These are phyloP conservation scores for Phortica variegata DNA, from an alignment of 1,140 invertebrate species.

Conservation along the genomic window DNA sequence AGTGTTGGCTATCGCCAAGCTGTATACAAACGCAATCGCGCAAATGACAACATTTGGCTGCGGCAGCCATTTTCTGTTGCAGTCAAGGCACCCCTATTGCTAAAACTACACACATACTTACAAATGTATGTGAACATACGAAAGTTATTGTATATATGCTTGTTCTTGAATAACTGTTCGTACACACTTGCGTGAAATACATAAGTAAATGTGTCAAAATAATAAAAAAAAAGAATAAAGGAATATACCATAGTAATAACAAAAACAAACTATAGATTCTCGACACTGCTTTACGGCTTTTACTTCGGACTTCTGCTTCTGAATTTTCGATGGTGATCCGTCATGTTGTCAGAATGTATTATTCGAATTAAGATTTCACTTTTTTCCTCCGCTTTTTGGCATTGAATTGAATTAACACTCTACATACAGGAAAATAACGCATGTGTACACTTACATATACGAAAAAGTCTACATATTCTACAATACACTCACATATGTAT, in stretches of 20 bases:
- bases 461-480: conserved; percentile 4
- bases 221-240: too few species aligned
- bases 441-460: conserved; percentile 23
- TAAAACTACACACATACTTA: conserved; percentile 6
- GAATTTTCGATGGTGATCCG: conserved; percentile 55
- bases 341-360: conserved; percentile 56
- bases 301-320: conserved; percentile 32
- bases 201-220: too few species aligned
- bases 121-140: conserved; percentile 15
- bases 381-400: conserved; percentile 38
- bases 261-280: conserved; percentile 48
- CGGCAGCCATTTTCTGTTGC: conserved; percentile 45
- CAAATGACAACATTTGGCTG: conserved; percentile 31
- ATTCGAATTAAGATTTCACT: conserved; percentile 56
- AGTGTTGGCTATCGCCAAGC: too few species aligned
- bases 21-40: conserved; percentile 14
- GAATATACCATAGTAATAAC: conserved; percentile 23
- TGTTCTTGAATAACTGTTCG: too few species aligned
- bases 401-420: conserved; percentile 54
- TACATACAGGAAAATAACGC: conserved; percentile 19
- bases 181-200: too few species aligned
- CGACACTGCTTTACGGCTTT: too few species aligned
- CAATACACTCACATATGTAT: neutral
- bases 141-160: conserved; percentile 8
- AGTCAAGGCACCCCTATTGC: conserved; percentile 46